These are phyloP conservation scores for Thamnophis elegans DNA, from an alignment of 2,797 vertebrate genomes.

Conservation along the genomic window DNA sequence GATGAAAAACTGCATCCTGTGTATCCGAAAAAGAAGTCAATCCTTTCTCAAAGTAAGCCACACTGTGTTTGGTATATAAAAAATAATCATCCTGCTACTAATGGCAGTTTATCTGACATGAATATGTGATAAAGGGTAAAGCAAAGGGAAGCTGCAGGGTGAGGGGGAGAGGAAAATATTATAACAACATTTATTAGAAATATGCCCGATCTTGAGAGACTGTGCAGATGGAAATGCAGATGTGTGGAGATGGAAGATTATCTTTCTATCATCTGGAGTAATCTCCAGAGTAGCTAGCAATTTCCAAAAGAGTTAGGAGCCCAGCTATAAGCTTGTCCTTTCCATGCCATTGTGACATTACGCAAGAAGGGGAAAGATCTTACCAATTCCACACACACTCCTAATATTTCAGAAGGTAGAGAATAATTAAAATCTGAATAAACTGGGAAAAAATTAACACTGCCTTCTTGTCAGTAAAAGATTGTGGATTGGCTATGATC, in stretches of 20 bases:
- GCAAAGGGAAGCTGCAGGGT: slow-evolving; percentile 7
- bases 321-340: slow-evolving; percentile 30
- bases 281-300: slow-evolving; percentile 59
- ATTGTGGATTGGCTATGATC: not conserved
- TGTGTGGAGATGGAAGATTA: slow-evolving; percentile 72
- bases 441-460: slow-evolving; percentile 12
- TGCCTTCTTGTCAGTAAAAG: slow-evolving; percentile 1
- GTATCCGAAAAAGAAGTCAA: slow-evolving; percentile 28
- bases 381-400: not conserved
- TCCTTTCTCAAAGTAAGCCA: slow-evolving; percentile 14
- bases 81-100: slow-evolving; percentile 42
- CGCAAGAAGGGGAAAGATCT: slow-evolving; percentile 13
- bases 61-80: slow-evolving; percentile 21
- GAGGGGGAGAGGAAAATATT: slow-evolving; percentile 38
- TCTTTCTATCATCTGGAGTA: slow-evolving; percentile 62
- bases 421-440: slow-evolving; percentile 1
- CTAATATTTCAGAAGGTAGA: slow-evolving; percentile 2
- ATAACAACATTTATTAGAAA: slow-evolving; percentile 75
- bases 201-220: slow-evolving; percentile 65
- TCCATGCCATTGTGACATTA: slow-evolving; percentile 11
- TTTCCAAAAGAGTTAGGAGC: slow-evolving; percentile 49
- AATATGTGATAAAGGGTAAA: slow-evolving; percentile 54
- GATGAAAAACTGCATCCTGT: slow-evolving; percentile 42
- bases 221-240: slow-evolving; percentile 80
- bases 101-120: slow-evolving; percentile 50